A percentile compares a stretch with the other conserved stretches of the same genome.
phyloP scores from a whole-genome alignment of 2,797 vertebrate species.

The Enteromius anoplus region DNA sequence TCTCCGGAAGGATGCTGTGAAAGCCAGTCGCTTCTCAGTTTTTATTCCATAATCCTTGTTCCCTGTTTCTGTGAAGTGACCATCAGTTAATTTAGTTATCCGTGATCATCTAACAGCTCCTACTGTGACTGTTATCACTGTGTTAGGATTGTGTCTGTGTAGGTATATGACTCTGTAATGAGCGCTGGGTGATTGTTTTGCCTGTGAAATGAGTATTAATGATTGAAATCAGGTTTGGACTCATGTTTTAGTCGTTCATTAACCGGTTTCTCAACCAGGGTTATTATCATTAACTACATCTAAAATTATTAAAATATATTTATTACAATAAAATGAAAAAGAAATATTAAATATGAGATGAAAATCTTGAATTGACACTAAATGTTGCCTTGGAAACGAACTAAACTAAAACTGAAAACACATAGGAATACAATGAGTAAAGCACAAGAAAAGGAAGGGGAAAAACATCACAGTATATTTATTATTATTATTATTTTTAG shows the following conservation, averaged over 20 bases:
- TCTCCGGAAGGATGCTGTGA: neutral
- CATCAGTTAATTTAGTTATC: neutral
- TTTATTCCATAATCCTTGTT: neutral
- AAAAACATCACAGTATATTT: no score
- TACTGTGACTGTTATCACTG: neutral
- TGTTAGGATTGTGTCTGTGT: neutral
- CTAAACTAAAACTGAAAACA: neutral
- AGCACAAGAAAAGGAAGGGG: no score
- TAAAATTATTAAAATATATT: neutral
- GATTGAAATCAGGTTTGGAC: neutral
- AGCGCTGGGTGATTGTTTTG: neutral
- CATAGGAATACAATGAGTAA: no score
- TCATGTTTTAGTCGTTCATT: neutral
- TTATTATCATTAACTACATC: neutral
- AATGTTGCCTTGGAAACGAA: neutral
- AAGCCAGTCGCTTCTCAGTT: neutral
- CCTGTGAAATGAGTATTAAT: neutral
- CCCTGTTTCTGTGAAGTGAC: neutral
- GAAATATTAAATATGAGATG: neutral
- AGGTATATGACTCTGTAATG: neutral
- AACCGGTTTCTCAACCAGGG: neutral
- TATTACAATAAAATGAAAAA: neutral
- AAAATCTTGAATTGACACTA: neutral
- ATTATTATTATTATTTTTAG: no score
- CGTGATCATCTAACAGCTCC: neutral